Evolutionary conservation across 2,888 invertebrate genomes (phyloP), one percentile per base, ranked within the genome.

Genomic region (Netelia melanura): DNA sequence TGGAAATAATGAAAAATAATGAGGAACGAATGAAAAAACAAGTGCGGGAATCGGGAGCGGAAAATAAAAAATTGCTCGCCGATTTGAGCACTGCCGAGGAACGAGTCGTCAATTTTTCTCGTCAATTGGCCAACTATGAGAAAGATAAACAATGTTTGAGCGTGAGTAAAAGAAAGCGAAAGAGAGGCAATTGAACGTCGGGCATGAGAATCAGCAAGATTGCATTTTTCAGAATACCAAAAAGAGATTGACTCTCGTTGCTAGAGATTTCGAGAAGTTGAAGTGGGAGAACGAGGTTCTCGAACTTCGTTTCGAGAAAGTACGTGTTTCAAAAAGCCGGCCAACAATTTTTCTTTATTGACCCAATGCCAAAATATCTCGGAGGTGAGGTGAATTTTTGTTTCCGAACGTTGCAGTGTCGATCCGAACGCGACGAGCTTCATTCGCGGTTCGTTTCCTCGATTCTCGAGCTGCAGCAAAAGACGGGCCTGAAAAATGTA

Each of bases 391-490:
- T 10, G 2, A 62, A 14, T 17, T 17, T 21, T 52, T 58, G 23
- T 74, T 61, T 30, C 44, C 52, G 38, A 38, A 8, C 38, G 38
- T 38, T 38, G 38, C 76, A 92, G 91, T 93, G 93, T 68, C 92
- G 96, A 86, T 94, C 94, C 0, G 98, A 98, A 92, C 95, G 98
- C 11, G 97, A 98, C 89, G 97, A 97, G 75, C 93, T 98, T 25
- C 97, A 97, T 91, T 93, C 95, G 3, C 95, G 96, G 91, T 98
- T 98, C 93, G 96, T 97, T 10, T 96, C 96, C 85, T 97, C 98
- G 0, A 96, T 98, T 68, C 94, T 98, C 61, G 98, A 98, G 91
- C 96, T 98, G 3, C 98, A 98, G 92, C 98, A 98, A 93, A 97
- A 97, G 92, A 96, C 97, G 0, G 96, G 97, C 5, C 93, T 97